These are phyloP conservation scores for Schizopygopsis malacanthus DNA, from an alignment of 2,797 vertebrate genomes.

Conservation along the genomic window DNA sequence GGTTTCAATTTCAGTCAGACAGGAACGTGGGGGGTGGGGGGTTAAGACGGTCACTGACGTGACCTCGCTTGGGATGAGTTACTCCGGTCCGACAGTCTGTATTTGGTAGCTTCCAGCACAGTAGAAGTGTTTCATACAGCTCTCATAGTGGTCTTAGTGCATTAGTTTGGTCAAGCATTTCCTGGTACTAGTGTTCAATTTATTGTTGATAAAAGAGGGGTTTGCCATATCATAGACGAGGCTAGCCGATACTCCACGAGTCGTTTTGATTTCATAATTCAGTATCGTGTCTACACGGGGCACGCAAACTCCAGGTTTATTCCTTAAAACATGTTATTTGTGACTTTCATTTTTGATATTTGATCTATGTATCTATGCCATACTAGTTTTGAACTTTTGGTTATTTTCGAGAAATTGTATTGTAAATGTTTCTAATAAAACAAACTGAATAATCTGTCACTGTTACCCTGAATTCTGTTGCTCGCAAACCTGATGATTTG, in stretches of 20 bases:
- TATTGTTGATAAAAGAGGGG: constrained; percentile 79
- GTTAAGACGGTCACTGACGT: constrained; percentile 67
- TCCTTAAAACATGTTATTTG: constrained; percentile 83
- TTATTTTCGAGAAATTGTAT: constrained; percentile 86
- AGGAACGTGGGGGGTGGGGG: constrained; percentile 62
- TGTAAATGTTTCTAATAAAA: constrained; percentile 91
- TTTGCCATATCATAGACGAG: constrained; percentile 72
- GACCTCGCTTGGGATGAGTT: constrained; percentile 72
- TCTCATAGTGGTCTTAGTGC: constrained; percentile 84
- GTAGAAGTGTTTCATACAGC: constrained; percentile 82
- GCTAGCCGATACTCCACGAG: constrained; percentile 73
- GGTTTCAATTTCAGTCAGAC: constrained; percentile 64
- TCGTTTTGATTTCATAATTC: constrained; percentile 77
- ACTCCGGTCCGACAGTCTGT: constrained; percentile 79
- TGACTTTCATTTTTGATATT: constrained; percentile 82
- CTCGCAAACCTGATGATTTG: constrained; percentile 6
- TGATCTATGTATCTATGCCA: constrained; percentile 86
- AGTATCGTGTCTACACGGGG: constrained; percentile 75
- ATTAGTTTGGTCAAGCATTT: constrained; percentile 81
- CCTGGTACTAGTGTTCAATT: constrained; percentile 80
- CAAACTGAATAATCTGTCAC: constrained; percentile 75
- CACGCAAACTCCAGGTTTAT: constrained; percentile 81
- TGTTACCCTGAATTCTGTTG: constrained; percentile 8
- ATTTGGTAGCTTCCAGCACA: constrained; percentile 84
- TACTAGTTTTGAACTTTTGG: constrained; percentile 85